A percentile compares a stretch with the other conserved stretches of the same genome.
Conservation (phyloP, 2,113 vertebrate genomes). For the Cochlearius cochlearius region DNA sequence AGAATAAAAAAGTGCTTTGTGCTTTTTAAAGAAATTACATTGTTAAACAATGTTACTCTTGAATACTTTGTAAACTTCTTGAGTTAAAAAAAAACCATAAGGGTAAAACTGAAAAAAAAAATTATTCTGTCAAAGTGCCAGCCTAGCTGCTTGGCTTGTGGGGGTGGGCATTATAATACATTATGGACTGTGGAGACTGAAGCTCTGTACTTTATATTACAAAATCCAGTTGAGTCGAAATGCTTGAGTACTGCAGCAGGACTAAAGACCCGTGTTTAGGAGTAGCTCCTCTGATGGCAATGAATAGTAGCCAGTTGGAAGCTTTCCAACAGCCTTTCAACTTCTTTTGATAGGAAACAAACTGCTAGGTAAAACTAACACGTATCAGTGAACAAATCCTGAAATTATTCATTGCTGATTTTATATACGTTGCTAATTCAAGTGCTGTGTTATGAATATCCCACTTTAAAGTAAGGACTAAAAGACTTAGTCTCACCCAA, state of each 20-base stretch:
- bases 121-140: background rate
- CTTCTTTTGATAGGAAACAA: background rate
- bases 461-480: background rate
- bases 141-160: background rate
- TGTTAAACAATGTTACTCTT: background rate
- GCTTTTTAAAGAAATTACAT: background rate
- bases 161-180: background rate
- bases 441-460: background rate
- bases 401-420: background rate
- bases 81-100: background rate
- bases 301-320: background rate
- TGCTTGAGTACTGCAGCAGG: background rate
- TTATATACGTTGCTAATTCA: background rate
- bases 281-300: background rate
- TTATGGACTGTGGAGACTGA: background rate
- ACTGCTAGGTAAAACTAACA: background rate
- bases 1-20: background rate
- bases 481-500: background rate
- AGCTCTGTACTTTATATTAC: background rate
- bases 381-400: background rate
- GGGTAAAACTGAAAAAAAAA: background rate
- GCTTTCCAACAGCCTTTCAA: background rate
- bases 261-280: background rate
- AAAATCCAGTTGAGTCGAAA: background rate
- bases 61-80: background rate